Base-by-base conservation (phyloP, 2,888 invertebrate genomes). In the Cybosia mesomella region DNA sequence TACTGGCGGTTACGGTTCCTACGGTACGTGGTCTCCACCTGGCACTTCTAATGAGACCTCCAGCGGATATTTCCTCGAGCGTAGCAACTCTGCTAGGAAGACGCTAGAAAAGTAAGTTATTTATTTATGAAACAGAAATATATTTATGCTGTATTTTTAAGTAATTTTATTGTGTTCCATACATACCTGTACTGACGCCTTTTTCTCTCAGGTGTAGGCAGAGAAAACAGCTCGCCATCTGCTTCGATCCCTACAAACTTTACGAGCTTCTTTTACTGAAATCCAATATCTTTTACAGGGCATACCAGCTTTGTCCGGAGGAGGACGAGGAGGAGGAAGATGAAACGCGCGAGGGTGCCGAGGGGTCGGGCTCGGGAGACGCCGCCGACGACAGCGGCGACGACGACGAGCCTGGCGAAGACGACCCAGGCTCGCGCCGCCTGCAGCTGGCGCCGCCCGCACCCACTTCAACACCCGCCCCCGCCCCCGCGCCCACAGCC, bases 1-100 rank as follows among this genome's bases (percentile, higher is more conserved):
- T 54, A 95, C 95, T 13, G 95, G 95, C 49, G 94, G 95, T 84
- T 98, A 98, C 89, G 92, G 92, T 8, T 97, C 97, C 66, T 98
- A 98, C 89, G 98, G 97, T 85, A 98, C 98, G 74, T 99, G 98
- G 98, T 99, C 99, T 86, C 98, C 98, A 10, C 98, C 98, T 22
- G 97, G 98, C 28, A 98, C 98, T 82, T 98, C 98, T 67, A 99
- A 99, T 92, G 99, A 99, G 89, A 98, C 98, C 24, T 98, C 98
- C 49, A 99, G 98, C 88, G 98, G 99, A 65, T 99, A 98, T 91
- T 98, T 98, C 95, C 93, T 99, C 77, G 99, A 99, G 89, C 96
- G 99, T 76, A 99, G 99, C 76, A 98, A 98, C 88, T 99, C 98
- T 77, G 99, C 99, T 0, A 96, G 98, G 76, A 97, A 98, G 87